A percentile compares a stretch with the other conserved stretches of the same genome.
phyloP scores from a whole-genome alignment of 2,888 invertebrate genomes.

The Macaria liturata region DNA sequence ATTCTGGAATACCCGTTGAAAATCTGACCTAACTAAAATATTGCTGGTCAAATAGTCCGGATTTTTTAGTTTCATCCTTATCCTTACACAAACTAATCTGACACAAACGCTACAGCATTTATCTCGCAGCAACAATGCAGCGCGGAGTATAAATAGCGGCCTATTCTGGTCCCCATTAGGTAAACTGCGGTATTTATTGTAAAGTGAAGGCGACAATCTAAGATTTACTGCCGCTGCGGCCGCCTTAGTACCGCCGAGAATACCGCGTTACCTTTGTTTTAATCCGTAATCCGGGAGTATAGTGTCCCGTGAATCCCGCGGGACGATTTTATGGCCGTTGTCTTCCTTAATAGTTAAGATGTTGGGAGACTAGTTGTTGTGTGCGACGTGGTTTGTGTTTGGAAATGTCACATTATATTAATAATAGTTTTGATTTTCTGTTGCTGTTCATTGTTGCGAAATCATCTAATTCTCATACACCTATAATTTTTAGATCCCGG shows the following conservation, averaged over 20 bases:
- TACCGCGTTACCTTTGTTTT: constrained; percentile 63
- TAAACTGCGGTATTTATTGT: constrained; percentile 34
- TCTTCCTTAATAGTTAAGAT: too few species aligned
- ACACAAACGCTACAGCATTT: constrained; percentile 2
- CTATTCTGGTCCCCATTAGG: constrained; percentile 36
- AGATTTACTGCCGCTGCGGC: constrained; percentile 37
- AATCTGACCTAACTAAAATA: constrained; percentile 2
- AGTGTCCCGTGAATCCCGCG: constrained; percentile 53
- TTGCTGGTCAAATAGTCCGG: too few species aligned
- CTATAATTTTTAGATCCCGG: too few species aligned
- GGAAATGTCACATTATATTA: too few species aligned
- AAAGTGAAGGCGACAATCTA: constrained; percentile 36
- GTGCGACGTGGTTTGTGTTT: too few species aligned
- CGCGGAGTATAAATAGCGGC: constrained; percentile 19
- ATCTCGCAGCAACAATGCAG: constrained; percentile 8
- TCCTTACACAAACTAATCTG: too few species aligned
- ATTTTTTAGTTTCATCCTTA: too few species aligned
- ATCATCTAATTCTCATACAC: too few species aligned
- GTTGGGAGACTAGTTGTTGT: too few species aligned
- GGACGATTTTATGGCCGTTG: constrained; percentile 34
- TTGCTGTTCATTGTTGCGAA: too few species aligned
- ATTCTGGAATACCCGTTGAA: too few species aligned
- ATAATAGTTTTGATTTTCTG: too few species aligned
- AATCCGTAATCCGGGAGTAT: constrained; percentile 44
- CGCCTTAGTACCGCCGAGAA: constrained; percentile 45